Base-by-base conservation (phyloP, 1,140 invertebrate species). In the Bombus affinis region DNA sequence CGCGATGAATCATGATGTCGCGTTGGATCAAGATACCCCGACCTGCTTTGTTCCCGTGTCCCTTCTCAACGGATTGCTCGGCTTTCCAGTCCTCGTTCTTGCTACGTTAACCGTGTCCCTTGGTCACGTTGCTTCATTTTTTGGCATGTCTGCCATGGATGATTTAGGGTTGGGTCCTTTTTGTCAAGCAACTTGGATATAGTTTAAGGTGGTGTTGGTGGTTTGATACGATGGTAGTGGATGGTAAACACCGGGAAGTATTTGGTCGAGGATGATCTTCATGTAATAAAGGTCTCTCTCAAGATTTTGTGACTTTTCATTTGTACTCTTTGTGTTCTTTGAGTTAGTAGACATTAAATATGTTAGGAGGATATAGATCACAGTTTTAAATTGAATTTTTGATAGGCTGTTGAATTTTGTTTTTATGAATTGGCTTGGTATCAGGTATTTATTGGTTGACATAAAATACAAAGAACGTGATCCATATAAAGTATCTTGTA, bases 1-100 rank as follows among this genome's bases (percentile, higher is more conserved):
- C 78, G 18, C 57, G 70, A 81, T 81, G 78, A 85, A 81, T 81
- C 84, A 66, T 59, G 78, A 74, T 59, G 70, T 70, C 70, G 15
- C 44, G 37, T 25, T 65, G 76, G 66, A 85, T 85, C 76, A 73
- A 72, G 83, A 70, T 72, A 39, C 9, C 2, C 28, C 13, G 0
- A 4, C 6, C 28, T 59, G 72, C 81, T 83, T 83, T 82, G 70
- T 62, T 65, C 39, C 15, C 53, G 22, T 35, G 59, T 65, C 47
- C 59, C 25, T 47, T 47, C 39, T 3, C 22, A 53, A 53, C 32
- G 28, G 72, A 47, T 74, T 66, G 59, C 66, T 65, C 42, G 39
- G 35, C 10, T 77, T 32, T n/a, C 37, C 28, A 8, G 13, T 9
- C 22, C 37, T 37, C 35, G 47, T 35, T 62, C 35, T n/a, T 72